Conservation (phyloP, 2,113 vertebrate genomes). For the Pterocles gutturalis region DNA sequence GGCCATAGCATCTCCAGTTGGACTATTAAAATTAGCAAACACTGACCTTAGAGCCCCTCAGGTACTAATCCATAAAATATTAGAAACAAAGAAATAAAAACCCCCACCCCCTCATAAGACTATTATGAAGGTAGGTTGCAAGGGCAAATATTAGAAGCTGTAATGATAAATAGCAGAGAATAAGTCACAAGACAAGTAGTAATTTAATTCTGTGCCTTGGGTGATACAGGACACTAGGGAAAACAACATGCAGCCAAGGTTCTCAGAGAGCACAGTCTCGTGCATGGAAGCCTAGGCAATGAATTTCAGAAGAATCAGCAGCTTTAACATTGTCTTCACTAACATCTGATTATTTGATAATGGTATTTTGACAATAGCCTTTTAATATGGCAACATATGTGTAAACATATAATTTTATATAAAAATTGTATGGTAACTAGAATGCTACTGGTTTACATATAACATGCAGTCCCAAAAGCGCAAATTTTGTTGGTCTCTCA, state of each 20-base stretch:
- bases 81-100: background rate
- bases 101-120: background rate
- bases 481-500: background rate
- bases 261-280: background rate
- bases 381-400: background rate
- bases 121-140: background rate
- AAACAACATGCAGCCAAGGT: background rate
- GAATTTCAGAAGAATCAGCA: background rate
- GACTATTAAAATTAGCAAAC: background rate
- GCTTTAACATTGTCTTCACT: background rate
- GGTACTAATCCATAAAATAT: background rate
- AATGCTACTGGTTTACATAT: background rate
- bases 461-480: background rate
- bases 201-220: background rate
- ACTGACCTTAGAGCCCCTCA: background rate
- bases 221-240: background rate
- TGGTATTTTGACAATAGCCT: background rate
- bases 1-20: background rate
- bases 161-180: background rate
- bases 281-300: background rate
- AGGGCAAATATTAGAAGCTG: background rate
- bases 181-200: background rate
- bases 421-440: background rate
- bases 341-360: background rate
- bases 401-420: background rate